Conservation (phyloP, 2,113 vertebrate genomes). For the Pangasianodon hypophthalmus region DNA sequence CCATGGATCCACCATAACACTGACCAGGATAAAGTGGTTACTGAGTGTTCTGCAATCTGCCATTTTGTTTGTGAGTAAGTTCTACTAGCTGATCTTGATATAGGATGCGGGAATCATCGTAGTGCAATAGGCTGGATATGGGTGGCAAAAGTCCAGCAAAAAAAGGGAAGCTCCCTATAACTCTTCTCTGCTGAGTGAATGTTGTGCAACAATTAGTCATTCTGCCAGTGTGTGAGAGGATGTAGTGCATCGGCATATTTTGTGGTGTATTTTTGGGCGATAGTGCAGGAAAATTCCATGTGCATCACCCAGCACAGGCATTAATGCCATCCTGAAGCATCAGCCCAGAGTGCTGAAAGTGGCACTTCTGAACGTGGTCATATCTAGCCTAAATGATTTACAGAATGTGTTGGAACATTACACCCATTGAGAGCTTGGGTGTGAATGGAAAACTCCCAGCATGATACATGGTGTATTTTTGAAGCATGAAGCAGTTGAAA, state of each 20-base stretch:
- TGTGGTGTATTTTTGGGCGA: background rate
- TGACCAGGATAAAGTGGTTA: background rate
- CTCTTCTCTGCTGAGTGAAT: background rate
- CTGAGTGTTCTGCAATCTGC: background rate
- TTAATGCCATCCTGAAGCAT: background rate
- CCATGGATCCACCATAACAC: background rate
- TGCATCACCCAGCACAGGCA: background rate
- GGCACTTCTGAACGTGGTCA: background rate
- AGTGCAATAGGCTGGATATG: background rate
- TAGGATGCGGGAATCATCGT: background rate
- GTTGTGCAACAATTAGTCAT: background rate
- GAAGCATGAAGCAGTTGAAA: background rate
- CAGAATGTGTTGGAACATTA: constrained; percentile 17
- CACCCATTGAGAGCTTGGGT: constrained; percentile 4
- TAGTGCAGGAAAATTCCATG: background rate
- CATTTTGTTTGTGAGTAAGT: background rate
- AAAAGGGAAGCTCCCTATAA: background rate
- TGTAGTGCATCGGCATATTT: background rate
- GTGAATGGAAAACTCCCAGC: constrained; percentile 18
- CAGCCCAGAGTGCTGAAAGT: constrained; percentile 13
- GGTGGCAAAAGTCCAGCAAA: background rate
- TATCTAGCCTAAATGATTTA: background rate
- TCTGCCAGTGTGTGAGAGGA: too few relatives aligned
- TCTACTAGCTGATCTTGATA: background rate
- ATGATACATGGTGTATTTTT: background rate